A percentile compares a stretch with the other conserved stretches of the same genome.
Evolutionary conservation across 2,888 invertebrate genomes (phyloP).

Genomic region (Heliconius ethilla): DNA sequence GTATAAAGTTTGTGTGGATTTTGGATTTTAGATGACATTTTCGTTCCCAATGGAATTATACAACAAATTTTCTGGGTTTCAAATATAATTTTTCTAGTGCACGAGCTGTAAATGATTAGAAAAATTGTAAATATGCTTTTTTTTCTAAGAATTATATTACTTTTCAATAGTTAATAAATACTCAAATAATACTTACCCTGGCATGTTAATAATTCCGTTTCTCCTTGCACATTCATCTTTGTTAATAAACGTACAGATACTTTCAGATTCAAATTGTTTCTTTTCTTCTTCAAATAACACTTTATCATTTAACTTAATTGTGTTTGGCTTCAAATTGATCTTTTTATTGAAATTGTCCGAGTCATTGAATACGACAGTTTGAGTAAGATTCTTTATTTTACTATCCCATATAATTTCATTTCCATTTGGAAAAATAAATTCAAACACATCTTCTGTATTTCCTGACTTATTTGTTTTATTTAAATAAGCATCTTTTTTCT

Average conservation of each 20-base stretch:
- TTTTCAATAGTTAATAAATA: background rate
- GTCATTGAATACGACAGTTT: constrained; percentile 17
- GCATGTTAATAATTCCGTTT: constrained; percentile 58
- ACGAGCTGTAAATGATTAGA: constrained; percentile 43
- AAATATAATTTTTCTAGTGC: constrained; percentile 40
- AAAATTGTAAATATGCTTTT: constrained; percentile 29
- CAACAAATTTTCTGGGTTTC: constrained; percentile 57
- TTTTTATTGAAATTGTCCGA: constrained; percentile 19
- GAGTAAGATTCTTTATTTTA: constrained; percentile 24
- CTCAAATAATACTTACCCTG: constrained; percentile 47
- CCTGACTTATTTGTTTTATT: background rate
- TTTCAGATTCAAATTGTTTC: constrained; percentile 51
- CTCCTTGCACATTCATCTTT: constrained; percentile 57
- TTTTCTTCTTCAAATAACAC: constrained; percentile 45
- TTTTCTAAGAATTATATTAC: background rate
- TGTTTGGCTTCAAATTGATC: constrained; percentile 29
- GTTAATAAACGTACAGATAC: constrained; percentile 62
- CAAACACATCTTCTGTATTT: constrained; percentile 51
- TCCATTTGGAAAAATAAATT: constrained; percentile 57
- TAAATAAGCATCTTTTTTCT: constrained; percentile 35
- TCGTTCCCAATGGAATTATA: constrained; percentile 54
- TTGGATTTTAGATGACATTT: constrained; percentile 48
- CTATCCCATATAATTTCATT: constrained; percentile 28
- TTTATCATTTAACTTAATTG: constrained; percentile 44
- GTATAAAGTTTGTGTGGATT: constrained; percentile 49